Base-by-base conservation (phyloP, 2,888 invertebrate genomes). In the Rhagonycha lutea region DNA sequence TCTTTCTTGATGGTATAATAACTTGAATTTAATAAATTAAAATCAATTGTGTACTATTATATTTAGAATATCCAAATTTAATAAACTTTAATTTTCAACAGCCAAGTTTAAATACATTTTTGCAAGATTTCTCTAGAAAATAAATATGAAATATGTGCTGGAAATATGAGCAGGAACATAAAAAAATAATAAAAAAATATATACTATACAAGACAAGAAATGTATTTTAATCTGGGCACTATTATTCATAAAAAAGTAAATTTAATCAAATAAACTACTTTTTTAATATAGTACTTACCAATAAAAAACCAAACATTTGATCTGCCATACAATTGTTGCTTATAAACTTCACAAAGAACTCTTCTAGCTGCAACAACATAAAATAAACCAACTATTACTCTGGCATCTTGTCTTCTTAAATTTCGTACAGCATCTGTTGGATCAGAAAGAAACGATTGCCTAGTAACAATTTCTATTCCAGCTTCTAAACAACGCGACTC, bases 301-400 rank as follows among this genome's bases (percentile, higher is more conserved):
- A 99, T 99, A 88, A 99, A 98, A 88, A 99, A 98, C 99, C 99
- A 99, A 26, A 99, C 99, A 89, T 98, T 96, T 61, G 96, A 95
- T 83, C 96, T 95, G 14, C 99, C 99, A 86, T 96, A 99, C 23
- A 99, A 90, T 78, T 94, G 93, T 85, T 98, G 96, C 85, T 96
- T 97, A 89, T 96, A 98, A 83, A 98, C 94, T 88, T 99, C 98
- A 87, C 99, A 99, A 18, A 99, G 93, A 0, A 99, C 99, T 70
- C 96, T 91, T 72, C 99, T 90, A 0, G 99, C 99, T 63, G 98
- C 98, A 8, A 97, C 98, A 76, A 98, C 99, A 89, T 99, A 99
- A 90, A 99, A 99, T 72, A 99, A 91, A 0, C 99, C 99, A 26
- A 99, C 97, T 81, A 99, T 98, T 81, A 99, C 98, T 79, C 99